Evolutionary conservation across 2,888 invertebrate species (phyloP).

Genomic region (Endomychus coccineus): DNA sequence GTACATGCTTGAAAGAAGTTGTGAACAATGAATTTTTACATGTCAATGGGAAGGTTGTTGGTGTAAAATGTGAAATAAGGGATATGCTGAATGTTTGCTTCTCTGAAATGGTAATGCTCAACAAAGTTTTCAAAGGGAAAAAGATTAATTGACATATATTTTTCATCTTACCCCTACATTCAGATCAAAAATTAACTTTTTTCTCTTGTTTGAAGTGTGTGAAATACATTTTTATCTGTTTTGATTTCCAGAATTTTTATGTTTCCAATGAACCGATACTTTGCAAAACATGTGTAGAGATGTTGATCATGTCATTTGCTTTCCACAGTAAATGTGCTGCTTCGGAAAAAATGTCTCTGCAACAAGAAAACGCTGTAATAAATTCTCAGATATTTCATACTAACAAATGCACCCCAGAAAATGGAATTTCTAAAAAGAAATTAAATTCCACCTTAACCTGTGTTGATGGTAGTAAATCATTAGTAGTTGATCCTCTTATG

Average conservation of each 20-base stretch:
- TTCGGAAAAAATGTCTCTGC: background rate
- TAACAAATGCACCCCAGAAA: background rate
- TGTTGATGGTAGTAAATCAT: too few species aligned
- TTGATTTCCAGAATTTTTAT: constrained; percentile 5
- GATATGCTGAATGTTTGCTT: constrained; percentile 9
- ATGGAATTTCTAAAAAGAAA: constrained; percentile 1
- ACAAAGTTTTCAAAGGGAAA: background rate
- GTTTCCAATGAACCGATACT: constrained; percentile 7
- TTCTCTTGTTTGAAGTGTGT: too few species aligned
- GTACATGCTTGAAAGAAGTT: constrained; percentile 9
- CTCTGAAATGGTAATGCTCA: constrained; percentile 6
- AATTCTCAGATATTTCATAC: background rate
- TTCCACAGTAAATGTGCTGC: constrained; percentile 5
- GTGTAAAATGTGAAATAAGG: constrained; percentile 1
- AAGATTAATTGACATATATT: too few species aligned
- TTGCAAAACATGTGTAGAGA: constrained; percentile 9
- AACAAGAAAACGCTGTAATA: background rate
- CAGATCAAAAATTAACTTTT: too few species aligned
- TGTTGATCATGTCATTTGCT: constrained; percentile 6
- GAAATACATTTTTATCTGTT: background rate
- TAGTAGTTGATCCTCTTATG: too few species aligned
- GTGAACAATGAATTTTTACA: constrained; percentile 3
- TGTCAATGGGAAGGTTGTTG: constrained; percentile 3
- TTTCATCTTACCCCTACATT: too few species aligned
- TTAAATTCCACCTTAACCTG: too few species aligned